Conservation (phyloP, 2,797 vertebrate species). For the Takifugu ocellatus region DNA sequence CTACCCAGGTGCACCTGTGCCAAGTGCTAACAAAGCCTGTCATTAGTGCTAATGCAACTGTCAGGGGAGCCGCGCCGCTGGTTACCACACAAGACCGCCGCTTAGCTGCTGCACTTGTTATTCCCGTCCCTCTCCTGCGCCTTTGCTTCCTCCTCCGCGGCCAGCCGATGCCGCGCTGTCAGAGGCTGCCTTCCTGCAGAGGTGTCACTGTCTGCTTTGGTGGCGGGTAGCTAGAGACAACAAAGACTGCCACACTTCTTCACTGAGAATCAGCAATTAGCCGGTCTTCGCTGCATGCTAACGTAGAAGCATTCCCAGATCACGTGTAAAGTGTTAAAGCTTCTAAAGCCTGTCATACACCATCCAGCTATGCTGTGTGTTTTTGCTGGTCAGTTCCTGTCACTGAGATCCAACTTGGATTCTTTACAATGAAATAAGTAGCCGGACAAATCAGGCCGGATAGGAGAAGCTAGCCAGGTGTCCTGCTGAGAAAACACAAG, state of each 20-base stretch:
- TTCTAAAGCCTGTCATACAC: too few relatives aligned
- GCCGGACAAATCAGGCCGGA: conserved; percentile 29
- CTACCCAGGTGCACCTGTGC: conserved; percentile 46
- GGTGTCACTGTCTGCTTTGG: conserved; percentile 52
- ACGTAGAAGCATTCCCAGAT: too few relatives aligned
- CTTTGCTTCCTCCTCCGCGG: conserved; percentile 36
- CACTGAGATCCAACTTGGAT: conserved; percentile 6
- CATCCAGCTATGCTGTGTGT: too few relatives aligned
- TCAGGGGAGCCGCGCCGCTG: conserved; percentile 58
- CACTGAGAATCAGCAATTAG: too few relatives aligned
- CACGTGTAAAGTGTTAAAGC: too few relatives aligned
- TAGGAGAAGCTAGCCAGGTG: conserved; percentile 18
- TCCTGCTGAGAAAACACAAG: conserved; percentile 67
- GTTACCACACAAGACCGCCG: conserved; percentile 29
- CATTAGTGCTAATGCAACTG: conserved; percentile 74
- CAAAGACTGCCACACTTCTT: too few relatives aligned
- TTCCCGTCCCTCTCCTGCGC: conserved; percentile 37
- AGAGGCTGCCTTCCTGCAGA: conserved; percentile 44
- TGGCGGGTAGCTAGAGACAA: too few relatives aligned
- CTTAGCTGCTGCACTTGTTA: conserved; percentile 39
- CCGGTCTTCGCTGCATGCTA: too few relatives aligned
- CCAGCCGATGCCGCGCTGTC: conserved; percentile 38
- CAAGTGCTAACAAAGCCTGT: conserved; percentile 57
- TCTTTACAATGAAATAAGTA: conserved; percentile 39
- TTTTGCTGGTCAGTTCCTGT: neutral